These are phyloP conservation scores for Luperina testacea DNA, from an alignment of 2,888 invertebrate genomes.

Conservation along the genomic window DNA sequence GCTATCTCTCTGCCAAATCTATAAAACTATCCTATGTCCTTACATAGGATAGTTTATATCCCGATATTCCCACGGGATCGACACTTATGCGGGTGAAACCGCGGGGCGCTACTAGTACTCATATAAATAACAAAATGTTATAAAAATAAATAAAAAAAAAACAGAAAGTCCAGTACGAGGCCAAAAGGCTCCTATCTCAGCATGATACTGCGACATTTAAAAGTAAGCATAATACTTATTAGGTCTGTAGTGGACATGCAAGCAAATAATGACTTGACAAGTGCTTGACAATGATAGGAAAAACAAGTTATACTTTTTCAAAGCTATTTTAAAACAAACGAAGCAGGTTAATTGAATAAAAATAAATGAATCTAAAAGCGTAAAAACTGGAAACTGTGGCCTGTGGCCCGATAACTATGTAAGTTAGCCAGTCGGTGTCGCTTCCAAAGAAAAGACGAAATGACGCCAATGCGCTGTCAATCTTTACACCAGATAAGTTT, in stretches of 20 bases:
- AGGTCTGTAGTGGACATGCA: not conserved
- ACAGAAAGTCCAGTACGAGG: no score
- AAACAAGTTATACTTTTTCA: constrained; percentile 18
- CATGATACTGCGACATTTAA: not conserved
- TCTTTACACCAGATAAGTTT: constrained; percentile 76
- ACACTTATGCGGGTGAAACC: no score
- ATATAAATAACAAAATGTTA: not conserved
- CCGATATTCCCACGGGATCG: no score
- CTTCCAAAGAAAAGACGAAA: constrained; percentile 61
- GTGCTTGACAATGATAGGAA: not conserved
- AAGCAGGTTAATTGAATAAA: constrained; percentile 36
- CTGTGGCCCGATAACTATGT: constrained; percentile 55
- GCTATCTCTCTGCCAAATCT: no score
- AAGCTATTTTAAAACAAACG: constrained; percentile 18
- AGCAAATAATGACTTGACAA: not conserved
- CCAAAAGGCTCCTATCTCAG: not conserved
- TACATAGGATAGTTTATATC: no score
- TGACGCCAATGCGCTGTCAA: constrained; percentile 73
- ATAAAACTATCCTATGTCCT: no score
- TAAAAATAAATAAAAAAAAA: not conserved
- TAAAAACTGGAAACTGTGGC: constrained; percentile 49
- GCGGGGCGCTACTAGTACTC: no score
- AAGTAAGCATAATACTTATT: constrained; percentile 9
- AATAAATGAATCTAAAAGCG: constrained; percentile 44
- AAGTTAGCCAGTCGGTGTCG: constrained; percentile 53